phyloP scores from a whole-genome alignment of 2,113 vertebrate species.

The Phaethornis superciliosus region DNA sequence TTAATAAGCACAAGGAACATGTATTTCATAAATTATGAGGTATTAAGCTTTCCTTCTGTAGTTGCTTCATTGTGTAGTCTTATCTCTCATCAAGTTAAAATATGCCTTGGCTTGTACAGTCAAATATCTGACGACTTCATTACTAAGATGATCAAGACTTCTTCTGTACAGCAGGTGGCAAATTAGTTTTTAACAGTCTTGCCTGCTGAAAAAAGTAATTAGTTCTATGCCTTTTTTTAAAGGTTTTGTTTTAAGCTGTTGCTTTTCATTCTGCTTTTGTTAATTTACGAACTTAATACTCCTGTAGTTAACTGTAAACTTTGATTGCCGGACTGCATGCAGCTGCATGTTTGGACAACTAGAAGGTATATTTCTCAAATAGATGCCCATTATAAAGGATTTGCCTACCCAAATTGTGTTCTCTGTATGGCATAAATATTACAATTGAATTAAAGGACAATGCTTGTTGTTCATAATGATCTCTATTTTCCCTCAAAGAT shows the following conservation, averaged over 20 bases:
- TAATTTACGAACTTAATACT: background rate
- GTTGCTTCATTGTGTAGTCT: background rate
- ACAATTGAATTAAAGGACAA: background rate
- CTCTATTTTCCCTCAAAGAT: background rate
- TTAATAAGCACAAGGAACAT: background rate
- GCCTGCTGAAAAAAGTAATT: background rate
- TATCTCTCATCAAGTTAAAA: background rate
- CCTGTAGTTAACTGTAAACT: background rate
- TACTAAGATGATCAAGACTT: background rate
- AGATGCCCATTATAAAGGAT: background rate
- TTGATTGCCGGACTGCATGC: background rate
- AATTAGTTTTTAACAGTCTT: slow-evolving; percentile 19
- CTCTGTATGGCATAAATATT: background rate
- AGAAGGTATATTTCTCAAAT: background rate
- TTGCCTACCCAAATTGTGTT: background rate
- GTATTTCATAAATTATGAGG: background rate
- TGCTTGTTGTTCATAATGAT: background rate
- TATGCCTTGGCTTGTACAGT: background rate
- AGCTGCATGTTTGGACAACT: background rate
- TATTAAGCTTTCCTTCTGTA: background rate
- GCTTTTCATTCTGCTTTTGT: background rate
- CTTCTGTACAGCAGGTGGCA: background rate
- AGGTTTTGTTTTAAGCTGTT: background rate
- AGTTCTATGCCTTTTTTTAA: background rate
- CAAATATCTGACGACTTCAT: background rate